Evolutionary conservation across 1,140 invertebrate species (phyloP).

Genomic region (Ridgeia piscesae): DNA sequence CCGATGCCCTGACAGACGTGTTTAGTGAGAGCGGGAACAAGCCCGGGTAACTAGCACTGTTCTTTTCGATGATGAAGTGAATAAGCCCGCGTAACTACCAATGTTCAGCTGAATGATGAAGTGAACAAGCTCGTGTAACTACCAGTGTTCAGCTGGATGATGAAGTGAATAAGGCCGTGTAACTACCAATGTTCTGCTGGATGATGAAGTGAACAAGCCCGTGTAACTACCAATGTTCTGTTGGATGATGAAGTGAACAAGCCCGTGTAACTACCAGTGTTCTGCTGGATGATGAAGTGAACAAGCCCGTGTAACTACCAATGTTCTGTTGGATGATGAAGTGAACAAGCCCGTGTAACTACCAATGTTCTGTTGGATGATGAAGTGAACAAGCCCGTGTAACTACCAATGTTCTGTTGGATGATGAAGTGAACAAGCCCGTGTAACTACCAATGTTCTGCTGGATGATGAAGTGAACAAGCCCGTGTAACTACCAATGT

Average conservation of each 20-base stretch:
- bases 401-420: too few species aligned
- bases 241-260: background rate
- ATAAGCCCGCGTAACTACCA: background rate
- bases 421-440: background rate
- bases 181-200: background rate
- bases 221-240: background rate
- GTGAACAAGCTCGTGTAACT: background rate
- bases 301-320: background rate
- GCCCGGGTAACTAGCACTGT: background rate
- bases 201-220: background rate
- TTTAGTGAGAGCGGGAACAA: background rate
- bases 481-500: background rate
- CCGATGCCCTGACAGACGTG: too few species aligned
- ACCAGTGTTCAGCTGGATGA: too few species aligned
- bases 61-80: background rate
- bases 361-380: background rate
- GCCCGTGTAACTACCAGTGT: background rate
- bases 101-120: background rate
- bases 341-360: background rate
- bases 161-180: background rate
- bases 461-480: background rate
- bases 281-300: background rate
- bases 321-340: too few species aligned
- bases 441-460: background rate
- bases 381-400: background rate